A percentile compares a stretch with the other conserved stretches of the same genome.
These are phyloP conservation scores for Epirrhoe tristata DNA, from an alignment of 2,888 invertebrate species.

Conservation along the genomic window DNA sequence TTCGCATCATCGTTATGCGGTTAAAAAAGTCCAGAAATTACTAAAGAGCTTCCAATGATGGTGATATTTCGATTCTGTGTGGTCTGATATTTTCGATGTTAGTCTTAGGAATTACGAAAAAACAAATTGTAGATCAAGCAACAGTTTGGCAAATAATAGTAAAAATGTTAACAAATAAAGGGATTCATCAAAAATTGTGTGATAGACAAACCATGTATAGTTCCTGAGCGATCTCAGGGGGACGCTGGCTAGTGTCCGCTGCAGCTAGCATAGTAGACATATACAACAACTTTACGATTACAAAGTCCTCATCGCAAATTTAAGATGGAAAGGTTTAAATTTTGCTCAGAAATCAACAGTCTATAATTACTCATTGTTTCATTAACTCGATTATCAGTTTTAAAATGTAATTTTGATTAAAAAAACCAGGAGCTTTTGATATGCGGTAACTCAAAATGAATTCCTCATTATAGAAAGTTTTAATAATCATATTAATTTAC, in stretches of 20 bases:
- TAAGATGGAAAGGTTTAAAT: no score
- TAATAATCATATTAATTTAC: no score
- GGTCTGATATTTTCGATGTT: not conserved
- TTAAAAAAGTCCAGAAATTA: not conserved
- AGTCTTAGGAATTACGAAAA: not conserved
- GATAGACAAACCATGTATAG: slow-evolving; percentile 19
- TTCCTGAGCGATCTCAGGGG: not conserved
- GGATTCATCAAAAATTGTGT: not conserved
- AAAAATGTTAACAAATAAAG: slow-evolving; percentile 8
- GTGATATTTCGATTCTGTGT: not conserved
- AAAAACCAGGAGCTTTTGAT: no score
- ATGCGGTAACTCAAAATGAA: no score
- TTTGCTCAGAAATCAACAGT: no score
- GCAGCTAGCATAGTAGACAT: slow-evolving; percentile 1
- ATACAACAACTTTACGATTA: no score
- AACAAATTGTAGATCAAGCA: slow-evolving; percentile 3
- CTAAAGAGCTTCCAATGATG: not conserved
- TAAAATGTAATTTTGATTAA: no score
- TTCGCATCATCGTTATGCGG: not conserved
- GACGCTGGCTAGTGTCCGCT: not conserved
- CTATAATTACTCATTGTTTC: no score
- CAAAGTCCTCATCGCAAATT: no score
- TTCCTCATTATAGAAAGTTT: no score
- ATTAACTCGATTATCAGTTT: no score
- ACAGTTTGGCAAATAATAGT: slow-evolving; percentile 14